Evolutionary conservation across 2,888 invertebrate genomes (phyloP).

Genomic region (Tanaodytes sp.): DNA sequence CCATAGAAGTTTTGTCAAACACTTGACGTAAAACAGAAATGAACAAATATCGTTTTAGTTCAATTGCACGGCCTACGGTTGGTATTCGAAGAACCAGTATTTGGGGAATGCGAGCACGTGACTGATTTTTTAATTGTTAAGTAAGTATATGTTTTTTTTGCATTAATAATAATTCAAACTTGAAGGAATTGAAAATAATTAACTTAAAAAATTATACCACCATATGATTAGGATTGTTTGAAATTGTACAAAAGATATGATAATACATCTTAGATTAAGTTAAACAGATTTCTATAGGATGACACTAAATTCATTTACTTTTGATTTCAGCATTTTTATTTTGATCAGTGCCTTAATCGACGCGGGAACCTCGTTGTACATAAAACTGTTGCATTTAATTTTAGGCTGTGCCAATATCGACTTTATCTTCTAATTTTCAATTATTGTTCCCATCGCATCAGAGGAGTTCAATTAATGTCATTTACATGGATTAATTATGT

Average conservation of each 20-base stretch:
- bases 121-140: constrained; percentile 76
- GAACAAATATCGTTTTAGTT: constrained; percentile 86
- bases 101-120: constrained; percentile 89
- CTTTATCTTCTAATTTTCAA: constrained; percentile 6
- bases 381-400: constrained; percentile 31
- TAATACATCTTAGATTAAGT: no score
- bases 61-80: constrained; percentile 91
- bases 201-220: no score
- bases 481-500: no score
- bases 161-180: no score
- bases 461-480: background rate
- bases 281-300: no score
- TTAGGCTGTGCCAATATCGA: constrained; percentile 38
- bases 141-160: constrained; percentile 1
- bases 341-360: constrained; percentile 12
- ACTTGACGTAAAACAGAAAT: no score
- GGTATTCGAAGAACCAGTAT: constrained; percentile 90
- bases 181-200: no score
- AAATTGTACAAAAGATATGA: no score
- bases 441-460: constrained; percentile 9
- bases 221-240: no score
- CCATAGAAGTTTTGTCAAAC: no score
- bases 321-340: constrained; percentile 9
- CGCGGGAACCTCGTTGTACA: constrained; percentile 21
- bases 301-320: no score